Conservation (phyloP, 2,888 invertebrate species). For the Erebia aethiops region DNA sequence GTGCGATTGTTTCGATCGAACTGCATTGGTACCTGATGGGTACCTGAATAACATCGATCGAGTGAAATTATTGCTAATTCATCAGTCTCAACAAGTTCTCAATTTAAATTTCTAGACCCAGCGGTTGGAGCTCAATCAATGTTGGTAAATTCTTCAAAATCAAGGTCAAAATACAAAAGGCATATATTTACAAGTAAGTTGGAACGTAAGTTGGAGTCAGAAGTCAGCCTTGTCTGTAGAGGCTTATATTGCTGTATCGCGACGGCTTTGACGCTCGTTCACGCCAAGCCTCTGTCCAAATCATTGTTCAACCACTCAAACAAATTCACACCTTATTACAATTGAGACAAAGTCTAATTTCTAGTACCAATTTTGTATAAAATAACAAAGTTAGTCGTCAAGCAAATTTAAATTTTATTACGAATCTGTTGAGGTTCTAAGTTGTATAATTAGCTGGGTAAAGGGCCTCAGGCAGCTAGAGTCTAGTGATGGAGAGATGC, state of each 20-base stretch:
- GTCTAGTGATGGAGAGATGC: constrained; percentile 41
- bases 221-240: constrained; percentile 1
- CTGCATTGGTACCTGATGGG: too few relatives aligned
- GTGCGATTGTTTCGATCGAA: too few relatives aligned
- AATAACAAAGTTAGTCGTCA: constrained; percentile 49
- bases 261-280: constrained; percentile 45
- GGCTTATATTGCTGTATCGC: constrained; percentile 33
- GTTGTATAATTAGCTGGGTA: constrained; percentile 38
- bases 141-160: too few relatives aligned
- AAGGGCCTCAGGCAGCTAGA: constrained; percentile 33
- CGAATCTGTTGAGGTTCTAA: constrained; percentile 48
- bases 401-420: constrained; percentile 55
- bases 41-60: too few relatives aligned
- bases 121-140: too few relatives aligned
- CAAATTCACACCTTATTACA: constrained; percentile 36
- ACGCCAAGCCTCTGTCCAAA: constrained; percentile 50
- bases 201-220: background rate
- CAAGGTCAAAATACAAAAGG: too few relatives aligned
- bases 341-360: constrained; percentile 41
- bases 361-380: constrained; percentile 28
- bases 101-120: too few relatives aligned
- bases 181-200: background rate
- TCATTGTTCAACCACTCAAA: constrained; percentile 47
- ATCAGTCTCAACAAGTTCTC: too few relatives aligned
- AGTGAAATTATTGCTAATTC: too few relatives aligned